Base-by-base conservation (phyloP, 2,113 vertebrate genomes). In the Pomatostomus ruficeps region DNA sequence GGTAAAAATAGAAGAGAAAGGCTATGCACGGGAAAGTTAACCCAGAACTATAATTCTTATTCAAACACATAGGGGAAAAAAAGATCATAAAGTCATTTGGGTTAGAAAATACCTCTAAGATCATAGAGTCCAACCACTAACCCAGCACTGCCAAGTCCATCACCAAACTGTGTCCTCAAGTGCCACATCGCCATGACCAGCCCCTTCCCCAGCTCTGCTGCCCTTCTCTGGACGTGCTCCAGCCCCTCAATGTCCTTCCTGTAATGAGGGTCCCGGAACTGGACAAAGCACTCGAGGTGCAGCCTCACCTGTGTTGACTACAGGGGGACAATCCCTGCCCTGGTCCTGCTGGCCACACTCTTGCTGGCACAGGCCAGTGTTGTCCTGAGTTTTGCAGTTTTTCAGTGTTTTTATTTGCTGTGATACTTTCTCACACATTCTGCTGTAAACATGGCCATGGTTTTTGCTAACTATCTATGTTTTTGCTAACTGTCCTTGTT, bases 271-370 rank as follows among this genome's bases (percentile, higher is more conserved):
- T 13, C 11, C 21, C 36, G 36, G 22, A 26, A 33, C 2, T 18
- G 52, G 4, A 43, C 26, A 38, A 10, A 19, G 18, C 4, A 77
- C 6, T 68, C 1, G 1, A 61, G 3, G 12, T 12, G 26, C 3
- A 7, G 1, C 28, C 46, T 52, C 33, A 38, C 8, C 33, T 52
- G 54, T 0, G 7, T 33, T 0, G 1, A 33, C 7, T 10, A 36
- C 38, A 22, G 22, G 3, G 16, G 6, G 28, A 33, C 3, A 1
- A 2, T 20, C 54, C 2, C 18, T 38, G 54, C 8, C 19, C 54
- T 52, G 45, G 2, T 28, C 26, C 62, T 67, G 26, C 26, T 43
- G 62, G 33, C 45, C 9, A 25, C 36, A 58, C 25, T 1, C 14
- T 2, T 85, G 36, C 33, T 59, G 54, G 0, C 11, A 10, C 10